Evolutionary conservation across 2,113 vertebrate genomes (phyloP).

Genomic region (Cyanocitta stelleri): DNA sequence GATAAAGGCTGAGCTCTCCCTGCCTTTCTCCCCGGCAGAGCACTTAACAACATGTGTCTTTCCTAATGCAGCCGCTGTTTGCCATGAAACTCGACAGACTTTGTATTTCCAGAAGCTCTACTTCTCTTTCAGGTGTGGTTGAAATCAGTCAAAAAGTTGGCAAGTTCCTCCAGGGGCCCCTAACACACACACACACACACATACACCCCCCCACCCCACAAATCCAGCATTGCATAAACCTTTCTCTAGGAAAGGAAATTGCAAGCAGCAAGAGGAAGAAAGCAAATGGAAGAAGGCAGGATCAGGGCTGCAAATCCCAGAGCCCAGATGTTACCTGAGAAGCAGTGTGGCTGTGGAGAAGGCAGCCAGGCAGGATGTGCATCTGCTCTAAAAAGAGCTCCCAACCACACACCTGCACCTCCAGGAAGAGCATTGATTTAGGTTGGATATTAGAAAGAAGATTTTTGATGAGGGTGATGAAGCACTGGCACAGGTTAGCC

Average conservation of each 20-base stretch:
- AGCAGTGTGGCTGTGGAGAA: background rate
- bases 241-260: background rate
- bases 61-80: background rate
- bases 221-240: background rate
- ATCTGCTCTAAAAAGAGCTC: background rate
- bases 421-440: background rate
- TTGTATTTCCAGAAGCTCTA: background rate
- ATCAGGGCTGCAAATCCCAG: background rate
- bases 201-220: background rate
- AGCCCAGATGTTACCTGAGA: background rate
- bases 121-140: background rate
- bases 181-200: no score
- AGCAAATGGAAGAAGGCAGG: background rate
- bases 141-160: background rate
- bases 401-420: background rate
- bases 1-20: background rate
- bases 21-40: background rate
- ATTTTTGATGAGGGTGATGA: background rate
- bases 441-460: background rate
- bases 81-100: background rate
- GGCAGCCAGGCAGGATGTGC: background rate
- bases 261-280: background rate
- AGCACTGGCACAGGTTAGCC: background rate
- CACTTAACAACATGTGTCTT: background rate
- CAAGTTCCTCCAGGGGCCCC: rapidly evolving